Evolutionary conservation across 2,888 invertebrate genomes (phyloP).

Genomic region (Melinopterus prodromus): DNA sequence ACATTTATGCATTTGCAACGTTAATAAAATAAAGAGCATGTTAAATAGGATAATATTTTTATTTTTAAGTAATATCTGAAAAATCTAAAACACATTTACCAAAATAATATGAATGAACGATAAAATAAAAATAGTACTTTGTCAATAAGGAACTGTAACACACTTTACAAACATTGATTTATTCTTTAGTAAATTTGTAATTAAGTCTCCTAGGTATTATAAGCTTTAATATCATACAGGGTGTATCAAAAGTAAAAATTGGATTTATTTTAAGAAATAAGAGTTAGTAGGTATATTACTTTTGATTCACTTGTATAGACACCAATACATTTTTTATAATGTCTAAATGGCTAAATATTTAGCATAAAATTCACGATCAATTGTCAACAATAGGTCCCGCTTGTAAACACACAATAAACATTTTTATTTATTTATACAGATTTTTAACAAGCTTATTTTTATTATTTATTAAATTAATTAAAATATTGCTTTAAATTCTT

Average conservation of each 20-base stretch:
- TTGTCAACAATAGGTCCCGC: neutral
- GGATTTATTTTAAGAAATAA: neutral
- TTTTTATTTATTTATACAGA: neutral
- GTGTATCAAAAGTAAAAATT: neutral
- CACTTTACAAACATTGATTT: neutral
- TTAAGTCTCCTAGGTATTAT: neutral
- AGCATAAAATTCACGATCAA: neutral
- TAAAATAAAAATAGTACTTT: neutral
- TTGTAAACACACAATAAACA: neutral
- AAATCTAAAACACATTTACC: neutral
- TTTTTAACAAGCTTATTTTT: neutral
- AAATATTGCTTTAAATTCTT: neutral
- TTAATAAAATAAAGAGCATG: neutral
- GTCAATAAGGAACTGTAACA: neutral
- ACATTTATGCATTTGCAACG: neutral
- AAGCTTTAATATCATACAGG: constrained; percentile 4
- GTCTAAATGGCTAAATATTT: neutral
- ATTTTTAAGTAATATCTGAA: neutral
- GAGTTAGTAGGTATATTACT: neutral
- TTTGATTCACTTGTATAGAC: neutral
- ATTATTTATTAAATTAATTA: neutral
- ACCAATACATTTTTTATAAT: neutral
- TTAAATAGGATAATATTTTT: neutral
- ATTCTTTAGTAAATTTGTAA: neutral
- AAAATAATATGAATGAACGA: neutral